Evolutionary conservation across 1,140 invertebrate genomes (phyloP), one percentile per base, ranked within the genome.

Genomic region (Paraescarpia echinospica): DNA sequence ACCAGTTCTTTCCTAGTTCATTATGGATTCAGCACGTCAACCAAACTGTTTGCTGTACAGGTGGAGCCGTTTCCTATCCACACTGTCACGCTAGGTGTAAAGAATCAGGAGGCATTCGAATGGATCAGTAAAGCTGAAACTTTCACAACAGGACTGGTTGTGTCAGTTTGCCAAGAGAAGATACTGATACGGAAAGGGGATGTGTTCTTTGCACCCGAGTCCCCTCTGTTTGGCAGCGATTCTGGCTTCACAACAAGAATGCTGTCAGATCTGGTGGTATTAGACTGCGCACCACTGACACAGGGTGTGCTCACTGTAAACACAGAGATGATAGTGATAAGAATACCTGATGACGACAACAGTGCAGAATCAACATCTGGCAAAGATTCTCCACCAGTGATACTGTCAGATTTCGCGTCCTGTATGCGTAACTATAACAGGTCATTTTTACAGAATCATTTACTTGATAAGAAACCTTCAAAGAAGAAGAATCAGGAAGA

Each of bases 61-160:
- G 91, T 94, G 90, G 77, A 93, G 35, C 41, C 94, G 22, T 95
- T 94, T 92, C 94, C 94, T 14, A 90, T 95, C 5, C 92, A 94
- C 34, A 95, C 94, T 92, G 93, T 95, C 35, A 93, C 94, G 8
- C 94, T 95, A 92, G 93, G 95, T 94, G 97, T 97, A 34, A 94
- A 94, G 33, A 94, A 94, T 91, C 35, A 89, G 31, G 92, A 94
- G 34, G 92, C 94, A 9, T 95, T 94, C 93, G 89, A 93, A n/a
- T 94, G 94, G 94, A 35, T 94, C 27, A 94, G 94, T 89, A 92
- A 93, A 89, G 92, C 93, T 14, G 59, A 12, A 14, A 94, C 94
- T 33, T 95, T 95, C 90, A 93, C 93, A 59, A 88, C 89, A n/a
- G 94, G 94, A 35, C 92, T 95, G 34, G 51, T 95, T 12, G 33